Percentiles rank a stretch among this genome's conserved stretches.
These are phyloP conservation scores for Crossoptilon crossoptilon DNA, from an alignment of 2,797 vertebrate species.

Conservation along the genomic window DNA sequence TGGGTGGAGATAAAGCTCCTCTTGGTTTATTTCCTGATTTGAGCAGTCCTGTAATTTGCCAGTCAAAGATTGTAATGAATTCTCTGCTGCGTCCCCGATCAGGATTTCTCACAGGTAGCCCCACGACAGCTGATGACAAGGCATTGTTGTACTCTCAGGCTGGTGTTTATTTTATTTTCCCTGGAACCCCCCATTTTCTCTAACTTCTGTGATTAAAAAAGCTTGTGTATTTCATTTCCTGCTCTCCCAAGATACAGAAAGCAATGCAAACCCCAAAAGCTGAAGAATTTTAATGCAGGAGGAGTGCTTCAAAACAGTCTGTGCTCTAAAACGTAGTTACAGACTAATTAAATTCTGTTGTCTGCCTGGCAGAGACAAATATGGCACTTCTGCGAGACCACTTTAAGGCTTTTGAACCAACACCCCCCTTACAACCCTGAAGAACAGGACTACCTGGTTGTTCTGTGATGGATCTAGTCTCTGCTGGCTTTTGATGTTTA, in stretches of 20 bases:
- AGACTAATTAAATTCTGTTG: not conserved
- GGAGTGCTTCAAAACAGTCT: not conserved
- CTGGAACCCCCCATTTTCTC: not conserved
- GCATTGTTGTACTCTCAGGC: not conserved
- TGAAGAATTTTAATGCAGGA: not conserved
- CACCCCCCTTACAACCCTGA: not conserved
- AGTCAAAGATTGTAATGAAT: not conserved
- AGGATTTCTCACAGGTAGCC: not conserved
- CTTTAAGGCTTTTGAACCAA: not conserved
- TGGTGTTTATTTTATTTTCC: not conserved
- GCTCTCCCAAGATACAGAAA: not conserved
- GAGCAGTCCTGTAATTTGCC: not conserved
- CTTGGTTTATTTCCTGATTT: not conserved
- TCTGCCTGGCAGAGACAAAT: not conserved
- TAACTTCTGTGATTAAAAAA: not conserved
- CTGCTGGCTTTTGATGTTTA: constrained; percentile 28
- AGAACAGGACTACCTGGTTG: not conserved
- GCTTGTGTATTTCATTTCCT: accelerated
- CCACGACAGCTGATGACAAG: not conserved
- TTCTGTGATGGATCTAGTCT: not conserved
- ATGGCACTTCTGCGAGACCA: not conserved
- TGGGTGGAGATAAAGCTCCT: not conserved
- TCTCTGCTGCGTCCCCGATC: not conserved
- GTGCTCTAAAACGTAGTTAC: not conserved
- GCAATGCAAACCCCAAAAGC: not conserved